A percentile compares a stretch with the other conserved stretches of the same genome.
Evolutionary conservation across 1,140 invertebrate genomes (phyloP).

Genomic region (Chelonus insularis): DNA sequence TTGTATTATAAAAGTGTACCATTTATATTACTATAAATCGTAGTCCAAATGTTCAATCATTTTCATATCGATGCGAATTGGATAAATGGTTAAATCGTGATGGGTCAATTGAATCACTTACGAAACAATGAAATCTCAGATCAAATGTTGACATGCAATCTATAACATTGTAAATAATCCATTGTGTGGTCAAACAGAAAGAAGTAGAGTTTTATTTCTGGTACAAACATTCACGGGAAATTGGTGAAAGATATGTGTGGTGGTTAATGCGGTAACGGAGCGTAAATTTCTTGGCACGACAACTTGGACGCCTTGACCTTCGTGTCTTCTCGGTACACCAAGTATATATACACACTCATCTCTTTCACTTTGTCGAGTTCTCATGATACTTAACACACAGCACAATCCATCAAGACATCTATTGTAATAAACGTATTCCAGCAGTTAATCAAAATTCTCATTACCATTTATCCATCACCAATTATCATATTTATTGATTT

Average conservation of each 20-base stretch:
- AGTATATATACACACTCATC: background rate
- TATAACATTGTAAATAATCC: background rate
- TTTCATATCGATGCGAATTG: slow-evolving; percentile 3
- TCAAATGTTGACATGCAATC: slow-evolving; percentile 3
- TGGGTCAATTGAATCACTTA: slow-evolving; percentile 24
- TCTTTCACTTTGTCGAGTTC: slow-evolving; percentile 10
- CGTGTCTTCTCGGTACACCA: slow-evolving; percentile 18
- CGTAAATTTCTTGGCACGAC: slow-evolving; percentile 36
- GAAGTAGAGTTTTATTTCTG: background rate
- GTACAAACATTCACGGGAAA: background rate
- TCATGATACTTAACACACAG: background rate
- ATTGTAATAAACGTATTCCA: background rate
- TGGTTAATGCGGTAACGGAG: slow-evolving; percentile 16
- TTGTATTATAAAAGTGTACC: too few relatives aligned
- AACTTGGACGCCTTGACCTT: slow-evolving; percentile 42
- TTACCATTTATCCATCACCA: too few relatives aligned
- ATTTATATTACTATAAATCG: too few relatives aligned
- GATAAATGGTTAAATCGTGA: slow-evolving; percentile 10
- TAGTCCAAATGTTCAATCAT: slow-evolving; percentile 3
- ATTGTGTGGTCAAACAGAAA: background rate
- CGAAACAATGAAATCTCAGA: slow-evolving; percentile 10
- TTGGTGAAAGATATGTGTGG: slow-evolving; percentile 16
- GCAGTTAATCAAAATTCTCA: too few relatives aligned
- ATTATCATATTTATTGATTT: too few relatives aligned
- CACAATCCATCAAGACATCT: background rate